These are phyloP conservation scores for Drosophila colorata DNA, from an alignment of 2,888 invertebrate species.

Conservation along the genomic window DNA sequence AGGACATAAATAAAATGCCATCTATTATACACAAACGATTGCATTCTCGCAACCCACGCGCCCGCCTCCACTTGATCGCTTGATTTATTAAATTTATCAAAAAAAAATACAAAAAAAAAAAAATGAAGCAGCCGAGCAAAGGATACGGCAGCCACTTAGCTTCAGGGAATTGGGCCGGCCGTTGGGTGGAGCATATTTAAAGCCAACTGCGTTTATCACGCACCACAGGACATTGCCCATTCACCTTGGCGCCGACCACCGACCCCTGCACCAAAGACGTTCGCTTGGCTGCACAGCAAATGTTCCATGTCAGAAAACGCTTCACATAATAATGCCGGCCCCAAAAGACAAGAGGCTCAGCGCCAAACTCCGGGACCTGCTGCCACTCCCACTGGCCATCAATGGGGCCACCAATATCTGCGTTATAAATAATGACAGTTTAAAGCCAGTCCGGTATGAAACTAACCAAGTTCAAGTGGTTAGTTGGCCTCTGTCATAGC, in stretches of 20 bases:
- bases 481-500: slow-evolving; percentile 31
- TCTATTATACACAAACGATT: slow-evolving; percentile 70
- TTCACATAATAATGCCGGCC: slow-evolving; percentile 42
- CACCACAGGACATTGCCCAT: slow-evolving; percentile 74
- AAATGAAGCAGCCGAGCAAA: slow-evolving; percentile 10
- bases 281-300: slow-evolving; percentile 69
- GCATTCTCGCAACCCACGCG: slow-evolving; percentile 41
- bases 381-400: slow-evolving; percentile 31
- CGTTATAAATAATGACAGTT: slow-evolving; percentile 68
- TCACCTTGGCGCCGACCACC: slow-evolving; percentile 51
- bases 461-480: slow-evolving; percentile 43
- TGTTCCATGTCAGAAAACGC: slow-evolving; percentile 66
- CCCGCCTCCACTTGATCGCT: slow-evolving; percentile 38
- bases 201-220: slow-evolving; percentile 67
- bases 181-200: slow-evolving; percentile 53
- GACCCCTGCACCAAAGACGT: slow-evolving; percentile 31
- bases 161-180: slow-evolving; percentile 13
- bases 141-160: slow-evolving; percentile 26
- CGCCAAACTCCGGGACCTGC: background rate
- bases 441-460: slow-evolving; percentile 50
- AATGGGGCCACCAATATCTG: slow-evolving; percentile 42
- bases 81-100: slow-evolving; percentile 75
- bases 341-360: slow-evolving; percentile 13
- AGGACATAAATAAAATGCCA: slow-evolving; percentile 67
- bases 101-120: slow-evolving; percentile 4